Evolutionary conservation across 2,888 invertebrate species (phyloP).

Genomic region (Belgica antarctica): DNA sequence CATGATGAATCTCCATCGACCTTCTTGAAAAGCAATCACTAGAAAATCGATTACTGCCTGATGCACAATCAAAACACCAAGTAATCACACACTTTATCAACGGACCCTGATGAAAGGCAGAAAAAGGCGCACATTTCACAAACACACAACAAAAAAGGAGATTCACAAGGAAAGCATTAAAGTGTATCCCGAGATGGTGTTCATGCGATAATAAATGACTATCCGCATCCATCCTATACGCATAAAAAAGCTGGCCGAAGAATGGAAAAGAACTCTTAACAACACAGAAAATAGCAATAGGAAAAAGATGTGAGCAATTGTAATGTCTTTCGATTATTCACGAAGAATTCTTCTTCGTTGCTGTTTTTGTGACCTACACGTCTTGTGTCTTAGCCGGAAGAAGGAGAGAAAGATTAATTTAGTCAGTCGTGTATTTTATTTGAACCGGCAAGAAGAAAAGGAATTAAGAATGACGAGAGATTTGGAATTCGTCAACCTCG

Average conservation of each 20-base stretch:
- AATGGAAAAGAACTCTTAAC: constrained; percentile 18
- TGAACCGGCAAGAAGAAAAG: not conserved
- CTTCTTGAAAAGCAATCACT: too few relatives aligned
- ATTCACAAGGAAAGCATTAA: constrained; percentile 14
- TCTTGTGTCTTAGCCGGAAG: not conserved
- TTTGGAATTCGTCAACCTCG: constrained; percentile 33
- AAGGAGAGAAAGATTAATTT: constrained; percentile 36
- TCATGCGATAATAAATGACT: constrained; percentile 37
- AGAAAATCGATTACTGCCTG: too few relatives aligned
- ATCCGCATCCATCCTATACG: constrained; percentile 9
- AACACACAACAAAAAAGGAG: constrained; percentile 16
- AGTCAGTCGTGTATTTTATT: constrained; percentile 28
- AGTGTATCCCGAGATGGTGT: constrained; percentile 23
- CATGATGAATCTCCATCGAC: too few relatives aligned
- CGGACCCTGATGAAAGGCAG: not conserved
- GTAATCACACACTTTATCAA: too few relatives aligned
- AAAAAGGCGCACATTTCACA: not conserved
- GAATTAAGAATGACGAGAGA: constrained; percentile 35
- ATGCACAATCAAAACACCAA: too few relatives aligned
- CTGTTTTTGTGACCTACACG: not conserved
- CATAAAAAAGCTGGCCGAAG: not conserved
- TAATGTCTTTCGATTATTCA: constrained; percentile 26
- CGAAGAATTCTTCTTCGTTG: not conserved
- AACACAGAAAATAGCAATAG: not conserved
- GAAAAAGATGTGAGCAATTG: constrained; percentile 14